A percentile compares a stretch with the other conserved stretches of the same genome.
These are phyloP conservation scores for Eurois occulta DNA, from an alignment of 2,888 invertebrate genomes.

Conservation along the genomic window DNA sequence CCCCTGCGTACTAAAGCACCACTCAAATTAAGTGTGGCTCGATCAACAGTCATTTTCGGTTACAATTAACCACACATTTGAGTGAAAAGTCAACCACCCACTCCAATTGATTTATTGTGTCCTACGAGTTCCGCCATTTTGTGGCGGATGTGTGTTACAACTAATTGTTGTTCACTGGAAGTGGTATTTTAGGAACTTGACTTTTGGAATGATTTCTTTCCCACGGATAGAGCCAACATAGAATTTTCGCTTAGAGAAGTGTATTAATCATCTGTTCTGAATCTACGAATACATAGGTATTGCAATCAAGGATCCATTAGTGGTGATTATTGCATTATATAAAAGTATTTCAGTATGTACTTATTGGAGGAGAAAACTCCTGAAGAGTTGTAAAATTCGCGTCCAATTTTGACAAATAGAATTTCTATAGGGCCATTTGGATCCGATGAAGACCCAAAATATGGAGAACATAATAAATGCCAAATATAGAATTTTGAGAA, in stretches of 20 bases:
- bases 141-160: conserved; percentile 80
- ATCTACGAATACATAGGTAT: background rate
- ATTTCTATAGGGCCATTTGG: background rate
- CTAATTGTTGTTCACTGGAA: conserved; percentile 70
- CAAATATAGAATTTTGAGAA: background rate
- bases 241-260: background rate
- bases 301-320: background rate
- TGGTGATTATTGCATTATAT: conserved; percentile 2
- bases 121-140: conserved; percentile 88
- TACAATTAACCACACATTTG: conserved; percentile 91
- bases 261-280: background rate
- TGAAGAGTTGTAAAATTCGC: background rate
- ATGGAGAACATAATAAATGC: background rate
- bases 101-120: conserved; percentile 91
- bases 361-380: background rate
- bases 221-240: background rate
- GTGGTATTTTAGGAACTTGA: conserved; percentile 22
- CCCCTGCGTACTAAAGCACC: conserved; percentile 86
- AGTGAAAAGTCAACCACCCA: conserved; percentile 91
- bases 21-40: conserved; percentile 91
- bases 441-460: background rate
- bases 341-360: background rate
- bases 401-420: background rate
- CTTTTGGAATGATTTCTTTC: background rate
- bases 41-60: conserved; percentile 91